These are phyloP conservation scores for Folsomia candida DNA, from an alignment of 2,888 invertebrate species.

Conservation along the genomic window DNA sequence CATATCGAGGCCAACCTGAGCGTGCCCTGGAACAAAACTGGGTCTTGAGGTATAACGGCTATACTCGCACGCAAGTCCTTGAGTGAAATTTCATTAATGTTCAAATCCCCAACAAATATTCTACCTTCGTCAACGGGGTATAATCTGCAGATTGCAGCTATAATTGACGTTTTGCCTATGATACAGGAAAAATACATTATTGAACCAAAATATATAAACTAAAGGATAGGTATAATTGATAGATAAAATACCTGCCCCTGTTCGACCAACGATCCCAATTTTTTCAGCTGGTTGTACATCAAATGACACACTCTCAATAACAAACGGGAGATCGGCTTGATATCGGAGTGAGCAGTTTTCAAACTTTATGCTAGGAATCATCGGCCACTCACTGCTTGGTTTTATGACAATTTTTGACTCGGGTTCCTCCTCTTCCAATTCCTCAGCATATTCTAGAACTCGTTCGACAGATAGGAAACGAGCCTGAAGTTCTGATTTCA, in stretches of 20 bases:
- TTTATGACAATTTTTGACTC: slow-evolving; percentile 51
- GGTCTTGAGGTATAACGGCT: slow-evolving; percentile 53
- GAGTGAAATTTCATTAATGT: slow-evolving; percentile 50
- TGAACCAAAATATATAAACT: too few relatives aligned
- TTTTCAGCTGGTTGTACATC: slow-evolving; percentile 57
- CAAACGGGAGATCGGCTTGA: slow-evolving; percentile 54
- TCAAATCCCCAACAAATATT: slow-evolving; percentile 51
- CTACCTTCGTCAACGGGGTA: slow-evolving; percentile 51
- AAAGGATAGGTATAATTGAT: too few relatives aligned
- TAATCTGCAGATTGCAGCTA: slow-evolving; percentile 51
- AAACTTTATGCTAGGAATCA: slow-evolving; percentile 54
- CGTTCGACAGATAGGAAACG: slow-evolving; percentile 57
- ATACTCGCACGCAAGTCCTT: slow-evolving; percentile 51
- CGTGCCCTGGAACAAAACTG: slow-evolving; percentile 53
- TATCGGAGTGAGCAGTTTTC: slow-evolving; percentile 55
- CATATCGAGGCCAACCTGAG: too few relatives aligned
- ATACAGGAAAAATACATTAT: too few relatives aligned
- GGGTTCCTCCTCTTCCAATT: slow-evolving; percentile 53
- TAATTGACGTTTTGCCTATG: slow-evolving; percentile 52
- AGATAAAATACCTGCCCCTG: slow-evolving; percentile 61
- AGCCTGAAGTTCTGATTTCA: slow-evolving; percentile 54
- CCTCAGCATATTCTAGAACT: slow-evolving; percentile 54
- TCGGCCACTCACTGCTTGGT: slow-evolving; percentile 55
- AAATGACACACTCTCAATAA: slow-evolving; percentile 57
- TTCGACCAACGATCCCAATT: slow-evolving; percentile 60